These are phyloP conservation scores for Jacana jacana DNA, from an alignment of 2,113 vertebrate species.

Conservation along the genomic window DNA sequence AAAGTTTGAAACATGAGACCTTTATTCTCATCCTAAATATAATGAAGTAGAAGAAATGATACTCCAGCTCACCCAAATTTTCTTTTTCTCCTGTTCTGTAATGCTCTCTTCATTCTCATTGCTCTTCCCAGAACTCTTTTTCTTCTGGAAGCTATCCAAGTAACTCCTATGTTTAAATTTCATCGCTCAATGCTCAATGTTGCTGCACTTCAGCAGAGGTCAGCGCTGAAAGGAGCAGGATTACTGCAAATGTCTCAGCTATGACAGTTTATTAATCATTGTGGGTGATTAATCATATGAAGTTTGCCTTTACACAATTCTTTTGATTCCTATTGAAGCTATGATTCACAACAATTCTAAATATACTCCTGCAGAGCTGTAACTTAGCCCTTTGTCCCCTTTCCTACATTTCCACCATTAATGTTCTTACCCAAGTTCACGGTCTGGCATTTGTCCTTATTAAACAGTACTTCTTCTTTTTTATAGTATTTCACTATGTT, in stretches of 20 bases:
- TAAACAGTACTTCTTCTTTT: background rate
- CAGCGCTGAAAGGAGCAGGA: background rate
- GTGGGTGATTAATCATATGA: background rate
- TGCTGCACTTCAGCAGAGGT: background rate
- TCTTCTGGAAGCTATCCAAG: background rate
- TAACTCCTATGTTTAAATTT: background rate
- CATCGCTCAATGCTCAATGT: background rate
- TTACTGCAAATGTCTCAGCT: background rate
- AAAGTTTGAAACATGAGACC: background rate
- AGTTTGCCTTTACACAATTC: background rate
- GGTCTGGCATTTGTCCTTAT: background rate
- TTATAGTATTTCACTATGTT: background rate
- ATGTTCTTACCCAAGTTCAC: background rate
- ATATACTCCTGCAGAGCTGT: background rate
- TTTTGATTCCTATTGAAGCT: background rate
- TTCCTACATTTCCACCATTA: background rate
- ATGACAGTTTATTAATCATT: constrained; percentile 22
- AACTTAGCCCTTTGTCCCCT: background rate
- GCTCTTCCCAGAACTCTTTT: background rate
- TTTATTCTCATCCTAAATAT: background rate
- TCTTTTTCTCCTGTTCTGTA: background rate
- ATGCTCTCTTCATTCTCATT: background rate
- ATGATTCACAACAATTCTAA: constrained; percentile 29
- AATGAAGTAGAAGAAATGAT: background rate
- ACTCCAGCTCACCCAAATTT: background rate